These are phyloP conservation scores for Cremastinae sp. DNA, from an alignment of 2,888 invertebrate genomes.

Conservation along the genomic window DNA sequence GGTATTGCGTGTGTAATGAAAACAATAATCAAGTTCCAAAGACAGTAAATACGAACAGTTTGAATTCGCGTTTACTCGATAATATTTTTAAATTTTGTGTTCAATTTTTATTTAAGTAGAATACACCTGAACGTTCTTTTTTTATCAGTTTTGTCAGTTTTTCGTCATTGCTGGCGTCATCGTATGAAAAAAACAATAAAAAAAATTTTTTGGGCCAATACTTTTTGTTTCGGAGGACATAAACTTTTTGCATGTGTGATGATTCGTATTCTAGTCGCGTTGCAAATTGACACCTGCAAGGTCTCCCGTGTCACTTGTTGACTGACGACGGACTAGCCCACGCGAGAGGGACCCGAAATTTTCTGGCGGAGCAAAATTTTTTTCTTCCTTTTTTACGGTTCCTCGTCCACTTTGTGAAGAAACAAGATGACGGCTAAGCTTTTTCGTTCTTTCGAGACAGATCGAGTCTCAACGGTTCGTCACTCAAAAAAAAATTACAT, in stretches of 20 bases:
- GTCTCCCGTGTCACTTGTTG: constrained; percentile 43
- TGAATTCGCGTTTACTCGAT: no score
- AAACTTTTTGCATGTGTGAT: constrained; percentile 4
- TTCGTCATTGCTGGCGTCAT: neutral
- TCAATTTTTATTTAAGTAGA: no score
- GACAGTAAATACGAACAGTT: no score
- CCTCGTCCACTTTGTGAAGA: neutral
- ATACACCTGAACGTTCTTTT: no score
- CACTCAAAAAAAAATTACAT: neutral
- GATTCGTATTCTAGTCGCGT: constrained; percentile 41
- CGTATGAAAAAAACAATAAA: neutral
- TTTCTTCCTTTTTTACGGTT: neutral
- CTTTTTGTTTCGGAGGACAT: neutral
- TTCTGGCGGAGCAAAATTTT: neutral
- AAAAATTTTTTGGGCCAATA: neutral
- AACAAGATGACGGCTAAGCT: no score
- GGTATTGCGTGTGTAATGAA: no score
- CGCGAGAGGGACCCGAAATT: neutral
- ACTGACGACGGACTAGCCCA: constrained; percentile 40
- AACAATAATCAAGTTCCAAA: no score
- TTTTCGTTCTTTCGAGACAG: no score
- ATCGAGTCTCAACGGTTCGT: neutral
- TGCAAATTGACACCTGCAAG: constrained; percentile 51
- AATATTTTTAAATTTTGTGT: no score
- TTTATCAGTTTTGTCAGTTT: neutral